A percentile compares a stretch with the other conserved stretches of the same genome.
phyloP scores from a whole-genome alignment of 2,113 vertebrate genomes.

The Leucoraja erinaceus region DNA sequence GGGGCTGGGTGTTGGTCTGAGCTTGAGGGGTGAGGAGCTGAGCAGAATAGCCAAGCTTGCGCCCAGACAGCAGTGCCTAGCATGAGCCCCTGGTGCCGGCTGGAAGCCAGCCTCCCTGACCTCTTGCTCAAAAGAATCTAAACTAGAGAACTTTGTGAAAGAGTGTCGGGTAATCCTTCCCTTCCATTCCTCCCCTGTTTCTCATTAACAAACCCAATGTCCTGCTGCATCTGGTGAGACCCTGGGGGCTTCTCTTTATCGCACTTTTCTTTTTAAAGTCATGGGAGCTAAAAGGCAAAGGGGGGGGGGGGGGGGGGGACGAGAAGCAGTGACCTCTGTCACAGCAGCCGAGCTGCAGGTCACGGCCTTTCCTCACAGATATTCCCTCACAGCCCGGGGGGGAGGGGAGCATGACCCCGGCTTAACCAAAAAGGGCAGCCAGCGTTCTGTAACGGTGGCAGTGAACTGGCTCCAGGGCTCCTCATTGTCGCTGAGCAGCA shows the following conservation, averaged over 20 bases:
- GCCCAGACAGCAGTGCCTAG: neutral
- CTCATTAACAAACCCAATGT: constrained; percentile 30
- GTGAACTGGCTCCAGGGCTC: constrained; percentile 51
- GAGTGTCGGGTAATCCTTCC: constrained; percentile 11
- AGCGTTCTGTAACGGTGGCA: constrained; percentile 49
- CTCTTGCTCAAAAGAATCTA: neutral
- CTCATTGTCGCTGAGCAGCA: constrained; percentile 44
- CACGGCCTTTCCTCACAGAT: constrained; percentile 60
- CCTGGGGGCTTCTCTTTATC: constrained; percentile 52
- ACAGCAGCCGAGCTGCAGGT: constrained; percentile 73
- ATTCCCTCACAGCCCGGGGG: constrained; percentile 64
- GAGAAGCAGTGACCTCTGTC: constrained; percentile 75
- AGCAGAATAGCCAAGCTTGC: too few relatives aligned
- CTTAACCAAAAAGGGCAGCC: constrained; percentile 46
- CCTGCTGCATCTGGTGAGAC: neutral
- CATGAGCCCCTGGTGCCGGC: neutral
- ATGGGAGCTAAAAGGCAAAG: constrained; percentile 71
- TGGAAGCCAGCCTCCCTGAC: constrained; percentile 43
- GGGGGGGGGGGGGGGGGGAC: constrained; percentile 53
- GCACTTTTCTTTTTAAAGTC: constrained; percentile 47
- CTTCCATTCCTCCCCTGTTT: constrained; percentile 34
- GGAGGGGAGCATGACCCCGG: constrained; percentile 55
- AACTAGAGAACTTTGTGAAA: constrained; percentile 20
- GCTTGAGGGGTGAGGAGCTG: neutral
- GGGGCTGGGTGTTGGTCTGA: neutral